These are phyloP conservation scores for Cettia cetti DNA, from an alignment of 2,113 vertebrate species.

Conservation along the genomic window DNA sequence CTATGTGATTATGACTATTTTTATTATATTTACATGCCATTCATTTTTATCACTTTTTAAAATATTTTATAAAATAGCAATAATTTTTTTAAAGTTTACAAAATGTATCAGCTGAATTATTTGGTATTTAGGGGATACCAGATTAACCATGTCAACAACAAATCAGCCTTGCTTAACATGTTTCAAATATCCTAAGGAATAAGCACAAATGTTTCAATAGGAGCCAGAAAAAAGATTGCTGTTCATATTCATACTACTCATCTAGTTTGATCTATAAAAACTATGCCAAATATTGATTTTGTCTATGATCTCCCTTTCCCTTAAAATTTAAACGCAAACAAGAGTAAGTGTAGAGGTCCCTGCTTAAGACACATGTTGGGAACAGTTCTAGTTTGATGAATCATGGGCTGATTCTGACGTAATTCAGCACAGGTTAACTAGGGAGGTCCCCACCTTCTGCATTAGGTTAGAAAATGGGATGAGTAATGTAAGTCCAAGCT, in stretches of 20 bases:
- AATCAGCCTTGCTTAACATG: not conserved
- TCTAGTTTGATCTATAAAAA: not conserved
- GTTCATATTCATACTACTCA: not conserved
- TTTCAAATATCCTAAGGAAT: not conserved
- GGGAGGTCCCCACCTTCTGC: not conserved
- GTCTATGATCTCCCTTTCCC: not conserved
- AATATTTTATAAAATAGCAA: not conserved
- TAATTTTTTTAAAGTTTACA: not conserved
- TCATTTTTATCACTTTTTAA: not conserved
- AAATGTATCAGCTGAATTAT: not conserved
- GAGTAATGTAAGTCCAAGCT: not conserved
- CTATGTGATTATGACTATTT: not conserved
- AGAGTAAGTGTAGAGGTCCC: not conserved
- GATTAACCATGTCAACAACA: not conserved
- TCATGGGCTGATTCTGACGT: not conserved
- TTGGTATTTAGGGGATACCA: not conserved
- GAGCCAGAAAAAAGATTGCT: not conserved
- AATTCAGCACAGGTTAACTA: not conserved
- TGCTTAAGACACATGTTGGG: not conserved
- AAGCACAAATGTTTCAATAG: not conserved
- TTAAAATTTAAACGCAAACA: not conserved
- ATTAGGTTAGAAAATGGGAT: not conserved
- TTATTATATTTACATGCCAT: not conserved
- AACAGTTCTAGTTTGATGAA: not conserved
- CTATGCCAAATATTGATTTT: not conserved